These are phyloP conservation scores for Ornithoptera priamus DNA, from an alignment of 2,888 invertebrate genomes.

Conservation along the genomic window DNA sequence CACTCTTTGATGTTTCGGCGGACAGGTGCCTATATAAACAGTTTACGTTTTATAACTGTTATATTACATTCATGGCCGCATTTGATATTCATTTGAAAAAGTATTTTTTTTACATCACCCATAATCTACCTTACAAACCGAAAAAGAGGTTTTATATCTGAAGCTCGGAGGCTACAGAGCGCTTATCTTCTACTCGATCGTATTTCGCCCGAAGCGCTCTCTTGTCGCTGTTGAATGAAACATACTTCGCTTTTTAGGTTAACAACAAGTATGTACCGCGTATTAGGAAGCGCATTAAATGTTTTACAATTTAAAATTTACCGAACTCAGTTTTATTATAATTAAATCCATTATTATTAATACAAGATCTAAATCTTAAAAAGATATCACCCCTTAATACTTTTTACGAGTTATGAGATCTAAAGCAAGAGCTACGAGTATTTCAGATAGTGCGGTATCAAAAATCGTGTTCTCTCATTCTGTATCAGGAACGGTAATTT, in stretches of 20 bases:
- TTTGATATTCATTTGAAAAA: constrained; percentile 16
- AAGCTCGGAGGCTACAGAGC: neutral
- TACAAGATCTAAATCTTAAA: too few relatives aligned
- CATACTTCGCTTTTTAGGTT: constrained; percentile 2
- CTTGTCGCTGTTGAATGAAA: constrained; percentile 1
- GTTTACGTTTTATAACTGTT: constrained; percentile 23
- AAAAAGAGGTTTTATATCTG: constrained; percentile 1
- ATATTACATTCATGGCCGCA: constrained; percentile 23
- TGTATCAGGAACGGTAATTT: too few relatives aligned
- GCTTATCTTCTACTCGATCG: constrained; percentile 1
- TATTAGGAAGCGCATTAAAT: neutral
- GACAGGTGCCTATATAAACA: constrained; percentile 8
- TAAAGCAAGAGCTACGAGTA: too few relatives aligned
- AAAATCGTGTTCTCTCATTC: too few relatives aligned
- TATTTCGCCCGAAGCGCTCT: neutral
- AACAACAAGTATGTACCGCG: neutral
- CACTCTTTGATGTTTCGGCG: constrained; percentile 20
- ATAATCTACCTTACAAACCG: constrained; percentile 1
- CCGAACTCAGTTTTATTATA: neutral
- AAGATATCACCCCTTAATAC: too few relatives aligned
- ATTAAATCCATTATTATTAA: neutral
- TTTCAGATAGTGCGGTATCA: too few relatives aligned
- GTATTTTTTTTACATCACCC: neutral
- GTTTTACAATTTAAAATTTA: neutral
- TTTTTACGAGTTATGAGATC: too few relatives aligned